Base-by-base conservation (phyloP, 2,797 vertebrate genomes). In the Lutjanus argentimaculatus region DNA sequence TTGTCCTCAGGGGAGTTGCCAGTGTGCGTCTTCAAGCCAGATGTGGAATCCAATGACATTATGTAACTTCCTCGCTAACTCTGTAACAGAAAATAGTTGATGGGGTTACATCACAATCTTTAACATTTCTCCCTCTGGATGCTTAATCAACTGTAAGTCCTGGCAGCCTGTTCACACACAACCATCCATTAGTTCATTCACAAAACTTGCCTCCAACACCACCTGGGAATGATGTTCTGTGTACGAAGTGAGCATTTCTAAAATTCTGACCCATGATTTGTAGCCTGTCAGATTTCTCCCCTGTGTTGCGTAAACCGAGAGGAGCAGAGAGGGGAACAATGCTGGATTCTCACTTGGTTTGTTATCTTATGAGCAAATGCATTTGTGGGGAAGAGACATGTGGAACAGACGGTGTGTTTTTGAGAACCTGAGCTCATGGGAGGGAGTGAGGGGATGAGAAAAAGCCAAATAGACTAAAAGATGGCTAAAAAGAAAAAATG, bases 31-130 rank as follows among this genome's bases (percentile, higher is more conserved):
- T 87, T 90, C 74, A 45, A 74, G 87, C 93, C 93, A 95, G 91
- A 95, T 95, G 94, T 94, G 92, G 82, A 88, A 90, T 94, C 91
- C 91, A 75, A 48, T 58, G 85, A 77, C 64, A 21, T 95, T 93
- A 91, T 86, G 90, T 77, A 95, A 95, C 92, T 90, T 94, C 93
- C 91, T 90, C 59, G n/a, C 78, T 85, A 67, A 8, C 67, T 76
- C 75, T 8, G 42, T 66, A 69, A 21, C 6, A 66, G 78, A 82
- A 76, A 79, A 85, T 79, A 85, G 72, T 85, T 82, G 87, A 83
- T 14, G 3, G 59, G 68, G 76, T 86, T 90, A 75, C 85, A 53
- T 87, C 71, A 79, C 59, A 87, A 82, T 87, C 64, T 87, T 77
- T 46, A 43, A 78, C 36, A 75, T 71, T 66, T 82, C 76, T 67